Percentiles rank a stretch among this genome's conserved stretches.
Evolutionary conservation across 1,140 invertebrate species (phyloP).

Genomic region (Chrysomallon squamiferum): DNA sequence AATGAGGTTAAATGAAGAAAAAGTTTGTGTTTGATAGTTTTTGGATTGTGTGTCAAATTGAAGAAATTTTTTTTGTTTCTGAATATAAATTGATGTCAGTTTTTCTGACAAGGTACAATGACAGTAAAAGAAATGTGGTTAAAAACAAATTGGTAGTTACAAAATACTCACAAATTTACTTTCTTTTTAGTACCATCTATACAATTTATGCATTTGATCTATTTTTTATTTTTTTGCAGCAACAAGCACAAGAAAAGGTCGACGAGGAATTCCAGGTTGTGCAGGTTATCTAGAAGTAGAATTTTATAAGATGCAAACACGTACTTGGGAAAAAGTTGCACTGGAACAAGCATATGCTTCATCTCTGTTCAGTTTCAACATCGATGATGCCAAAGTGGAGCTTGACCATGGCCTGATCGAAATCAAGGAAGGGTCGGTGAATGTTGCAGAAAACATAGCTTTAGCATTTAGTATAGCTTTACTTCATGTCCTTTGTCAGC

Average conservation of each 20-base stretch:
- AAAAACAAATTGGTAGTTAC: no score
- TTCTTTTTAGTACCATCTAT: no score
- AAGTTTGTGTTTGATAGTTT: no score
- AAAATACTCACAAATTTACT: no score
- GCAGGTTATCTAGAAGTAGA: slow-evolving; percentile 45
- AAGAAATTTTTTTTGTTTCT: no score
- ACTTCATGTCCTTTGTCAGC: slow-evolving; percentile 49
- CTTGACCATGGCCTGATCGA: slow-evolving; percentile 31
- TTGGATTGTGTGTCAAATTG: no score
- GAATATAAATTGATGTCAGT: no score
- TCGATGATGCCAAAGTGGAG: slow-evolving; percentile 21
- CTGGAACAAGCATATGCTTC: slow-evolving; percentile 22
- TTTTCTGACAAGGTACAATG: no score
- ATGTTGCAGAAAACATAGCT: slow-evolving; percentile 51
- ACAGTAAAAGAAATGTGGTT: no score
- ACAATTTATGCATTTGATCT: no score
- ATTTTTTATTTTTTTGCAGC: slow-evolving; percentile 6
- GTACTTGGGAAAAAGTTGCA: slow-evolving; percentile 33
- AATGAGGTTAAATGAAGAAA: no score
- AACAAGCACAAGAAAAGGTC: slow-evolving; percentile 27
- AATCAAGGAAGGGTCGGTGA: slow-evolving; percentile 19
- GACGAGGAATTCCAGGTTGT: slow-evolving; percentile 38
- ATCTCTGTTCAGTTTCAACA: slow-evolving; percentile 23
- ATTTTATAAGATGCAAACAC: slow-evolving; percentile 37
- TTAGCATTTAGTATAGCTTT: slow-evolving; percentile 50